phyloP scores from a whole-genome alignment of 2,888 invertebrate species.

The Thelaira solivaga region DNA sequence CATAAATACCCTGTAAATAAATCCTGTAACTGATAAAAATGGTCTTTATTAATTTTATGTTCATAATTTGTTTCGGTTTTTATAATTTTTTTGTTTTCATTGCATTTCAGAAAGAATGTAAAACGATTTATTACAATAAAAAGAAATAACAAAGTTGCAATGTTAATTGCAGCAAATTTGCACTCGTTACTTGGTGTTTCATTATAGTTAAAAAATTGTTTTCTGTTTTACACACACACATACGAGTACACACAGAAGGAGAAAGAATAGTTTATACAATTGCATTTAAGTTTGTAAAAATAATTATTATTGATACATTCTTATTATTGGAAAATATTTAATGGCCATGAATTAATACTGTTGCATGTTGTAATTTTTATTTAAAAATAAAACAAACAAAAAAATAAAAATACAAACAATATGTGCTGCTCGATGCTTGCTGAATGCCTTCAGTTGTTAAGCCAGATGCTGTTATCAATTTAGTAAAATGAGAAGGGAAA shows the following conservation, averaged over 20 bases:
- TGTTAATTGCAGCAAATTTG: constrained; percentile 45
- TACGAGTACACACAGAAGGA: too few species aligned
- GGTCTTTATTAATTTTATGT: constrained; percentile 33
- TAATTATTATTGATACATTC: constrained; percentile 23
- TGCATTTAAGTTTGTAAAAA: neutral
- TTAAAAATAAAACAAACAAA: constrained; percentile 30
- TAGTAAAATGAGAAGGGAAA: neutral
- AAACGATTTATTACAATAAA: constrained; percentile 7
- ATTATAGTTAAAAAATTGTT: too few species aligned
- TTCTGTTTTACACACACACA: too few species aligned
- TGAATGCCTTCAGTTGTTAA: constrained; percentile 9
- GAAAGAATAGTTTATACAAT: neutral
- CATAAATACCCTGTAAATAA: neutral
- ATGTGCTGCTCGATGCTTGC: neutral
- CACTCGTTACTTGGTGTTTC: constrained; percentile 6
- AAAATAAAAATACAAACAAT: neutral
- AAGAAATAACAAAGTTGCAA: constrained; percentile 22
- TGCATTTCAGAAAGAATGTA: neutral
- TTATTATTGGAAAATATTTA: constrained; percentile 23
- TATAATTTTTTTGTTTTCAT: neutral
- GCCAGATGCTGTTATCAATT: constrained; percentile 44
- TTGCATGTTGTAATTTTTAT: constrained; percentile 29
- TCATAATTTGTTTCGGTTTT: neutral
- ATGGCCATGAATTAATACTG: constrained; percentile 48
- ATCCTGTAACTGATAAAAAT: constrained; percentile 10